These are phyloP conservation scores for Eulemur macaco DNA, from an alignment of 2,113 vertebrate genomes.

Conservation along the genomic window DNA sequence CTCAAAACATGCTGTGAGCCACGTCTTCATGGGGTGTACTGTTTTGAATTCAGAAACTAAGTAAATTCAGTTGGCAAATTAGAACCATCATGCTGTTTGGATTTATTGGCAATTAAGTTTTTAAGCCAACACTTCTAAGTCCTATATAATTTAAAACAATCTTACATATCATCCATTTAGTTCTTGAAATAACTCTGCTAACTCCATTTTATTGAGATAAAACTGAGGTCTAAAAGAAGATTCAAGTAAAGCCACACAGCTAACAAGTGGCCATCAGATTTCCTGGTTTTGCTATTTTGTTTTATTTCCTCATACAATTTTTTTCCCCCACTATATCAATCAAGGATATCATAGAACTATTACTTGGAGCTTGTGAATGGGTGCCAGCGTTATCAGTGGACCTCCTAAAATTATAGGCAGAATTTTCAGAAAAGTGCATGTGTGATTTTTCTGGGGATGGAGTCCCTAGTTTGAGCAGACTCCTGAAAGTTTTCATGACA, in stretches of 20 bases:
- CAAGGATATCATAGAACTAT: neutral
- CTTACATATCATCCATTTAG: neutral
- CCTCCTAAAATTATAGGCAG: neutral
- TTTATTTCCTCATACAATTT: neutral
- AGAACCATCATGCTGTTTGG: neutral
- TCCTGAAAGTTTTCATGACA: neutral
- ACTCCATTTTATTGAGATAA: neutral
- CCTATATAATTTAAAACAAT: conserved; percentile 7
- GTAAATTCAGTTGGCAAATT: neutral
- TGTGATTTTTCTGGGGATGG: neutral
- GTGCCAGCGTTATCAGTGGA: neutral
- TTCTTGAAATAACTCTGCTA: conserved; percentile 17
- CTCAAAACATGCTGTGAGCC: neutral
- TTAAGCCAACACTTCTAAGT: conserved; percentile 1
- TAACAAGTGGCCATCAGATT: neutral
- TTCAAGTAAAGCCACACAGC: neutral
- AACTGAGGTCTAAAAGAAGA: neutral
- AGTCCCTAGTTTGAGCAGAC: neutral
- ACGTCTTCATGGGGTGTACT: neutral
- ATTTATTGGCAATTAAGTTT: neutral
- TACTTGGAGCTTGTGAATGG: neutral
- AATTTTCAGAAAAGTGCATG: neutral
- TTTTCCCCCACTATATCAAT: rapidly evolving
- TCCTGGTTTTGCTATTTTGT: neutral
- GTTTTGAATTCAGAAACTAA: conserved; percentile 3